These are phyloP conservation scores for Phasianus colchicus DNA, from an alignment of 2,113 vertebrate species.

Conservation along the genomic window DNA sequence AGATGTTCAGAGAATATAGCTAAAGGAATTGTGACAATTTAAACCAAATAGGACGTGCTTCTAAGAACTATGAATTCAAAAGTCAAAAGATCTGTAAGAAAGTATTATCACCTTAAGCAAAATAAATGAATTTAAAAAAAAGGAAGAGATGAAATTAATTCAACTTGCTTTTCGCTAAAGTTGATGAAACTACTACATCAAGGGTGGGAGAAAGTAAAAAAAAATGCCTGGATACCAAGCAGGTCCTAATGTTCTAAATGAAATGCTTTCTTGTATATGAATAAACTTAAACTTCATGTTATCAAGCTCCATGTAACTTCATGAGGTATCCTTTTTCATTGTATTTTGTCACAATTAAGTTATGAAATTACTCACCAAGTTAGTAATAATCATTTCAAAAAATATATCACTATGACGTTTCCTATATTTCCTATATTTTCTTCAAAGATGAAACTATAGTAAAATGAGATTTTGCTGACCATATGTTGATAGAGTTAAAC, in stretches of 20 bases:
- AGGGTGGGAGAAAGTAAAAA: neutral
- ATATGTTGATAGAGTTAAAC: neutral
- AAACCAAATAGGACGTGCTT: neutral
- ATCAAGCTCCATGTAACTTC: neutral
- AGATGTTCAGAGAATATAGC: conserved; percentile 4
- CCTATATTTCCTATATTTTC: neutral
- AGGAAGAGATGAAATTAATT: neutral
- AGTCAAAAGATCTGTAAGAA: neutral
- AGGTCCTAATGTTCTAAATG: neutral
- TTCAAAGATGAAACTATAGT: neutral
- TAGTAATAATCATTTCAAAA: neutral
- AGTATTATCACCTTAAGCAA: neutral
- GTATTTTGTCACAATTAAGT: neutral
- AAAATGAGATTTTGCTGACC: neutral
- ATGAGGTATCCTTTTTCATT: neutral
- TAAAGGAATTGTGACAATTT: conserved; percentile 31
- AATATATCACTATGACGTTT: neutral
- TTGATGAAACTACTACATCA: neutral
- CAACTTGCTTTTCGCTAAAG: neutral
- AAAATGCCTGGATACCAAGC: neutral
- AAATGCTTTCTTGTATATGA: neutral
- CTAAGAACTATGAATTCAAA: neutral
- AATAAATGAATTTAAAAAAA: neutral
- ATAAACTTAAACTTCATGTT: neutral
- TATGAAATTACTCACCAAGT: neutral